Evolutionary conservation across 2,888 invertebrate species (phyloP).

Genomic region (Dilophus febrilis): DNA sequence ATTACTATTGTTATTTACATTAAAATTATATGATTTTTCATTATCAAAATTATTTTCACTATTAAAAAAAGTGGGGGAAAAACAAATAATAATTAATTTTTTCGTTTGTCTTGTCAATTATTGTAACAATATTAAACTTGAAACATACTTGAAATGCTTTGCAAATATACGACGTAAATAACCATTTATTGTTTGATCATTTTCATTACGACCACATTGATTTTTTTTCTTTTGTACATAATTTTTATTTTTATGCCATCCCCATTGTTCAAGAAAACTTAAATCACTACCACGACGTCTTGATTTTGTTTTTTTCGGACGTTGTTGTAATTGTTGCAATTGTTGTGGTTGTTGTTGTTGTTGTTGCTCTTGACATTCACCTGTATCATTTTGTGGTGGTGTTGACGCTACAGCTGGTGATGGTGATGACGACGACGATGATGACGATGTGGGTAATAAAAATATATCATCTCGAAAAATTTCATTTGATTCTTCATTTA

Average conservation of each 20-base stretch:
- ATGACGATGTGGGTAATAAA: not conserved
- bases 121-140: conserved; percentile 4
- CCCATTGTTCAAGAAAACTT: conserved; percentile 57
- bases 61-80: no score
- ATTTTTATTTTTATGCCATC: conserved; percentile 41
- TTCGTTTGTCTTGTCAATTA: not conserved
- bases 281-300: conserved; percentile 55
- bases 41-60: conserved; percentile 4
- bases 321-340: conserved; percentile 19
- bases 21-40: conserved; percentile 1
- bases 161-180: conserved; percentile 17
- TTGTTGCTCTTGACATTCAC: conserved; percentile 18
- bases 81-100: not conserved
- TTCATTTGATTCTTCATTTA: no score
- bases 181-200: conserved; percentile 19
- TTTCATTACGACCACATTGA: conserved; percentile 17
- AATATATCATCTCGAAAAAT: conserved; percentile 7
- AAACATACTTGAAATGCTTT: conserved; percentile 17
- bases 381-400: not conserved
- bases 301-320: conserved; percentile 16
- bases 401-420: not conserved
- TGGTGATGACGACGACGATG: not conserved
- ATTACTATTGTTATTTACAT: not conserved
- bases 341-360: conserved; percentile 30
- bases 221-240: conserved; percentile 18